Evolutionary conservation across 2,888 invertebrate genomes (phyloP).

Genomic region (Cephus sareptanus): DNA sequence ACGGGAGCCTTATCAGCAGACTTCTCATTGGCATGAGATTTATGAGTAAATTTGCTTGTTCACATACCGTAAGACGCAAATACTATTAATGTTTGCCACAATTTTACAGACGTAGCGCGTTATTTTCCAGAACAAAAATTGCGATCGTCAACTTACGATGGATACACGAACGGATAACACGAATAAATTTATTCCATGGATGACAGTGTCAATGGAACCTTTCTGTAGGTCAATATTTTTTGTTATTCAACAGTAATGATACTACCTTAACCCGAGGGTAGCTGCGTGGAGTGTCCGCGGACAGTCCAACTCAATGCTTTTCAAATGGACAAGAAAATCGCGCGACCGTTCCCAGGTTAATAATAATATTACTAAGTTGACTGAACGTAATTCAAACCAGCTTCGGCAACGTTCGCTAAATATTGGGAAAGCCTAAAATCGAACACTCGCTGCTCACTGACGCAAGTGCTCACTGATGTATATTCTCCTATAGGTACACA

Average conservation of each 20-base stretch:
- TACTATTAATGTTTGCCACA: background rate
- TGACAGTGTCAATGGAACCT: background rate
- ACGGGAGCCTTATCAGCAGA: background rate
- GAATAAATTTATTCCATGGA: background rate
- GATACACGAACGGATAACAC: background rate
- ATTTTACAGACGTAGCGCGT: background rate
- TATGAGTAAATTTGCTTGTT: background rate
- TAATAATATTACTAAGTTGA: background rate
- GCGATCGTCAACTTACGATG: background rate
- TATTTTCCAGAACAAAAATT: background rate
- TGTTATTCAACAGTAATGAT: background rate
- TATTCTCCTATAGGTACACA: background rate
- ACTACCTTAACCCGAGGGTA: no score
- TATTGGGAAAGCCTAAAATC: constrained; percentile 9
- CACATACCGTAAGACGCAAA: background rate
- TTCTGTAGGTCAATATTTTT: background rate
- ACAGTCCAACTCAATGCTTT: no score
- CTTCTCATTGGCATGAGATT: background rate
- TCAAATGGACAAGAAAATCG: no score
- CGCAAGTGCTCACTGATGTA: constrained; percentile 31
- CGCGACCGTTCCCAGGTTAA: no score
- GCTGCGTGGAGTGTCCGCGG: no score
- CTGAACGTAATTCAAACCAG: background rate
- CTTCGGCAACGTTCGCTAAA: background rate
- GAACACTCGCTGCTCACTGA: constrained; percentile 35